Base-by-base conservation (phyloP, 1,140 invertebrate species). In the Ostrea denselamellosa region DNA sequence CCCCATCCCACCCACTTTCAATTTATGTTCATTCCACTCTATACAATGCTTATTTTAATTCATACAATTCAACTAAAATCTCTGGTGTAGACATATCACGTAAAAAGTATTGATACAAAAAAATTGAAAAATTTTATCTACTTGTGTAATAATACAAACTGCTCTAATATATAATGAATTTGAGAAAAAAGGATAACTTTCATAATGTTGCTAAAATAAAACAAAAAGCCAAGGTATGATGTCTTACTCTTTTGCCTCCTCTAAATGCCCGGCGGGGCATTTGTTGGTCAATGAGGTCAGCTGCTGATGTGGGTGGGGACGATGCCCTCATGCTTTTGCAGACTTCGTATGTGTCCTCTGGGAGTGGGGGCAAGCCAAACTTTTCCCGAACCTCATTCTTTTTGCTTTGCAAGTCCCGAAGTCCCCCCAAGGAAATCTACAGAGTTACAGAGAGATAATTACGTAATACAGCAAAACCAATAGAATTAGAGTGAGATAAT, bases 301-400 rank as follows among this genome's bases (percentile, higher is more conserved):
- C 97, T 58, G 98, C 98, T 95, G 97, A 98, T 0, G 98, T 97
- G 17, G 98, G 98, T 34, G 98, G 98, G 22, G 98, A 99, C 85
- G 98, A 98, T 2, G 99, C 97, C 92, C 98, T 95, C 98, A 99
- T 99, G 71, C 96, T 97, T 93, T 97, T 97, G 0, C 98, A 97
- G 12, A 99, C 97, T 95, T 99, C 98, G 89, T 99, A 96, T 10
- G 98, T 98, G 94, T 99, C 98, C 95, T 99, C 98, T 89, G 97
- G 97, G 85, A 97, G 95, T 34, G 96, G 96, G 62, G 97, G 95
- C 86, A 99, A 95, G 9, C 96, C 96, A 92, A 96, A 96, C 90
- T 96, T 96, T 90, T 96, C 95, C 19, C 98, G 95, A 90, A 98
- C 97, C 88, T 96, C 95, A 91, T 96, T 95, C 95, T 98, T 98